A percentile compares a stretch with the other conserved stretches of the same genome.
These are phyloP conservation scores for Stomatorhinus walkeri DNA, from an alignment of 2,797 vertebrate genomes.

Conservation along the genomic window DNA sequence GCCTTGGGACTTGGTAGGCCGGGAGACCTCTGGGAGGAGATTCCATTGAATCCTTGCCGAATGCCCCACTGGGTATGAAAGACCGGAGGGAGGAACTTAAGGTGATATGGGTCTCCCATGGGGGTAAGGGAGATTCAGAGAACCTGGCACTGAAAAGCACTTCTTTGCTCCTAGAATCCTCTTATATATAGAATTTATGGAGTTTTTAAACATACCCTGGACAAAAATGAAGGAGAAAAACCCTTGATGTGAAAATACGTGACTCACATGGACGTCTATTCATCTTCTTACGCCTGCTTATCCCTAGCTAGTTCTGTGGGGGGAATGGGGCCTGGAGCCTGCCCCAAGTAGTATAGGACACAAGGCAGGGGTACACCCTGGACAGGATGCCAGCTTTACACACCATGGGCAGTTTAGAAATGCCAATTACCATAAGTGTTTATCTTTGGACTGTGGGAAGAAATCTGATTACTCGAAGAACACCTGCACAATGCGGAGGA, in stretches of 20 bases:
- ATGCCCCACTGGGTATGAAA: not conserved
- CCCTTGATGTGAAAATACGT: not conserved
- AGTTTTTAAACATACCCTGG: not conserved
- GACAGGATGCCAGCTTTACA: not conserved
- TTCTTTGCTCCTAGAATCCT: not conserved
- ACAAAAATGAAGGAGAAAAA: not conserved
- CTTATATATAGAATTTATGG: not conserved
- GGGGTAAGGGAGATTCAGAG: not conserved
- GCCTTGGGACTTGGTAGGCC: not conserved
- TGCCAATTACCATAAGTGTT: not conserved
- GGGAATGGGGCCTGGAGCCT: not conserved
- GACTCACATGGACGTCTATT: not conserved
- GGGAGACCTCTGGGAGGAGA: constrained; percentile 7
- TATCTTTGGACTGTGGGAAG: not conserved
- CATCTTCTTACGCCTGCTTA: not conserved
- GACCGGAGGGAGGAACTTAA: not conserved
- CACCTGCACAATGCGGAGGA: not conserved
- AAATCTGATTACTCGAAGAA: not conserved
- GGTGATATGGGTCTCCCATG: not conserved
- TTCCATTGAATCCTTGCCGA: not conserved
- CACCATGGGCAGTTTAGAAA: not conserved
- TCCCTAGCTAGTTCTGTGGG: not conserved
- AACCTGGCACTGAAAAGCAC: constrained; percentile 3
- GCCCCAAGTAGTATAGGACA: not conserved
- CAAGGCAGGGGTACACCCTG: not conserved